These are phyloP conservation scores for Cheiracanthium punctorium DNA, from an alignment of 2,888 invertebrate genomes.

Conservation along the genomic window DNA sequence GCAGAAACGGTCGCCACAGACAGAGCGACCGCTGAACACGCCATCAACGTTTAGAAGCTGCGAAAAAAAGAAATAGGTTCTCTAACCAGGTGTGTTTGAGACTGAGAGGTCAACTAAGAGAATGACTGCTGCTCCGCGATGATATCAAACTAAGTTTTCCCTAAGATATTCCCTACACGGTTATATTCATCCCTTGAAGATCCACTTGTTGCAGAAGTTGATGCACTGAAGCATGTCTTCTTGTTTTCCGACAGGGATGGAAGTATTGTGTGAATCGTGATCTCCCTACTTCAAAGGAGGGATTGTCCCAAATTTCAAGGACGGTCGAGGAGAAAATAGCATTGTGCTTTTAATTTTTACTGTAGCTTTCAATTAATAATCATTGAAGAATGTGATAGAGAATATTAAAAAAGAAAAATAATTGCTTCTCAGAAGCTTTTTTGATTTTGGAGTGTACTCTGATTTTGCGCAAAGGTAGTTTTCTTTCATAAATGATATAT, in stretches of 20 bases:
- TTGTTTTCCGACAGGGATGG: neutral
- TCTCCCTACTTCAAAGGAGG: too few species aligned
- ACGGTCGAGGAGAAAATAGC: neutral
- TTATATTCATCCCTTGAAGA: neutral
- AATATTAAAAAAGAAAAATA: too few species aligned
- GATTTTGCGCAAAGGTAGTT: too few species aligned
- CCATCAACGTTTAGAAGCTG: conserved; percentile 69
- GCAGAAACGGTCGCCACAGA: conserved; percentile 96
- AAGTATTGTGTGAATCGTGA: too few species aligned
- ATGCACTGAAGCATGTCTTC: neutral
- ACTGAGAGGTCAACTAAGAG: neutral
- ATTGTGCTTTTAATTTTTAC: too few species aligned
- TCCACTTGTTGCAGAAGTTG: neutral
- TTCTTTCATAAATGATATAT: too few species aligned
- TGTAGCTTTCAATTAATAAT: too few species aligned
- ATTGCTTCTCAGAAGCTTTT: too few species aligned
- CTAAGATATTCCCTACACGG: neutral
- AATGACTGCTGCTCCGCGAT: neutral
- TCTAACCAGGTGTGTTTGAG: neutral
- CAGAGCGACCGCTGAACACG: conserved; percentile 86
- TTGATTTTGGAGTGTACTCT: too few species aligned
- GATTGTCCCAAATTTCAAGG: neutral
- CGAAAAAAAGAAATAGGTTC: too few species aligned
- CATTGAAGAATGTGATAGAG: too few species aligned
- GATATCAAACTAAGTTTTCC: neutral